Percentiles rank a stretch among this genome's conserved stretches.
phyloP scores from a whole-genome alignment of 2,888 invertebrate species.

The Melanotus villosus region DNA sequence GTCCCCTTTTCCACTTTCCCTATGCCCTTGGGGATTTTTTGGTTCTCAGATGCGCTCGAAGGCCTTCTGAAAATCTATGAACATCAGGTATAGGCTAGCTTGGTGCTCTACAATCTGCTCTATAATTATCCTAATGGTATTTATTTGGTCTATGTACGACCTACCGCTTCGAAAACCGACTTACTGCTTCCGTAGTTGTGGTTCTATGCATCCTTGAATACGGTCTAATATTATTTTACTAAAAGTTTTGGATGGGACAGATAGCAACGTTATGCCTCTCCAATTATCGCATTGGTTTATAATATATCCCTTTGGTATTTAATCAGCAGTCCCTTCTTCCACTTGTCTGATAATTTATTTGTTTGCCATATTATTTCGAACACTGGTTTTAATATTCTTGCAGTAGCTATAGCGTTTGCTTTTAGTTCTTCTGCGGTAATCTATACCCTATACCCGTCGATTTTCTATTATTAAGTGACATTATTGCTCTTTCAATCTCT shows the following conservation, averaged over 20 bases:
- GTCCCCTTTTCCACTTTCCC: no score
- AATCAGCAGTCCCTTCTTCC: not conserved
- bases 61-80: not conserved
- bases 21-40: no score
- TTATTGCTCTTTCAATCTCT: not conserved
- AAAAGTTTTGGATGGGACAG: no score
- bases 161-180: not conserved
- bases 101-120: not conserved
- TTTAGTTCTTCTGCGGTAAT: not conserved
- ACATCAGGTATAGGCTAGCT: not conserved
- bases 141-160: not conserved
- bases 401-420: not conserved
- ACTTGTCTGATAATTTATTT: not conserved
- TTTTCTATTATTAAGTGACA: slow-evolving; percentile 1
- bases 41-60: not conserved
- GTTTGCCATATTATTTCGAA: not conserved
- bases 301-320: no score
- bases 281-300: no score
- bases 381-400: not conserved
- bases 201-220: not conserved
- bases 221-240: no score
- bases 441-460: not conserved
- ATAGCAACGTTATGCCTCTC: no score
- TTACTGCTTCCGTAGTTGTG: not conserved
- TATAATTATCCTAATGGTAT: not conserved